A percentile compares a stretch with the other conserved stretches of the same genome.
phyloP scores from a whole-genome alignment of 1,140 invertebrate species.

The Anadara kagoshimensis region DNA sequence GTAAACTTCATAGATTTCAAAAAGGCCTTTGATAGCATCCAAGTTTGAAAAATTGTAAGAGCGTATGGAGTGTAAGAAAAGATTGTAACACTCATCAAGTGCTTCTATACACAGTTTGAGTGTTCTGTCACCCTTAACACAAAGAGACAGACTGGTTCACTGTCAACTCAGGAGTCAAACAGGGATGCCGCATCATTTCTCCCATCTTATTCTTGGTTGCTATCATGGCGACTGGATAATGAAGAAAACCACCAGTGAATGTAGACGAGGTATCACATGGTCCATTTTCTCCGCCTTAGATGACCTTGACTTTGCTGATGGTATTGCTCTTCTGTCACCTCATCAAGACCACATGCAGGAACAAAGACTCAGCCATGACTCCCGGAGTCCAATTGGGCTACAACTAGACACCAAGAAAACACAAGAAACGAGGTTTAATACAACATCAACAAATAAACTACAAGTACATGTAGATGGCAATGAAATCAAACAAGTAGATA shows the following conservation, averaged over 20 bases:
- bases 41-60: constrained; percentile 1
- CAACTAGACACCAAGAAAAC: constrained; percentile 2
- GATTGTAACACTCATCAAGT: not conserved
- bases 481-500: not conserved
- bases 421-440: constrained; percentile 13
- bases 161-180: not conserved
- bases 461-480: not conserved
- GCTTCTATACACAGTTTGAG: not conserved
- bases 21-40: constrained; percentile 23
- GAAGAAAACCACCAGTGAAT: not conserved
- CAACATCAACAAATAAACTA: not conserved
- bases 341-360: constrained; percentile 1
- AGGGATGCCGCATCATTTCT: not conserved
- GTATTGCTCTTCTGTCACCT: constrained; percentile 11
- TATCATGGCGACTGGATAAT: not conserved
- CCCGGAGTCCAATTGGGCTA: not conserved
- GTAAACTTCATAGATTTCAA: constrained; percentile 22
- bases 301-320: constrained; percentile 21
- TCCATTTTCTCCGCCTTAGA: not conserved
- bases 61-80: constrained; percentile 5
- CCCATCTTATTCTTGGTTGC: not conserved
- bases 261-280: not conserved
- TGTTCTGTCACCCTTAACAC: not conserved
- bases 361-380: not conserved
- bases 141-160: not conserved